Percentiles rank a stretch among this genome's conserved stretches.
Conservation (phyloP, 2,797 vertebrate species). For the Columba guinea region DNA sequence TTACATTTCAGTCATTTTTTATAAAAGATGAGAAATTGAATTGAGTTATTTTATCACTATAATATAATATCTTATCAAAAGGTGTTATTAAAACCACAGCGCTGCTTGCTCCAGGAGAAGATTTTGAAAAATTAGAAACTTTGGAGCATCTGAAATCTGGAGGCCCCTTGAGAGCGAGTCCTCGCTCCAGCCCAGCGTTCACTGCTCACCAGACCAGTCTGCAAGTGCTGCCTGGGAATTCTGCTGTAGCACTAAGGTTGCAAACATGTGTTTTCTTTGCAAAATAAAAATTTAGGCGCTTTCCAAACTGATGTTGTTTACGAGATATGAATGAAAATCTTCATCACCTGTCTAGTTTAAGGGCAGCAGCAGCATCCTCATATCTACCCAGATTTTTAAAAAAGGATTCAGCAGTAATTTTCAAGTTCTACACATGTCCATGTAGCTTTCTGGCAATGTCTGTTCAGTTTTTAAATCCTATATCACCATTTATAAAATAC, state of each 20-base stretch:
- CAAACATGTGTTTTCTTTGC: neutral
- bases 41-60: conserved; percentile 4
- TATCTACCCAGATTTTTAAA: neutral
- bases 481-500: neutral
- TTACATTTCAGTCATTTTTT: conserved; percentile 25
- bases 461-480: neutral
- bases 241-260: neutral
- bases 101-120: neutral
- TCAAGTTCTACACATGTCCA: neutral
- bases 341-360: neutral
- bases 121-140: conserved; percentile 16
- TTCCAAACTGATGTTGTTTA: neutral
- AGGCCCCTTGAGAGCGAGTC: rapidly evolving
- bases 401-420: neutral
- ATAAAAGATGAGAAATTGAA: conserved; percentile 45
- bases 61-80: neutral
- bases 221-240: neutral
- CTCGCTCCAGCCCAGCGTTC: rapidly evolving
- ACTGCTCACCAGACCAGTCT: neutral
- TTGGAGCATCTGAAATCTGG: neutral
- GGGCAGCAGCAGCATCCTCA: neutral
- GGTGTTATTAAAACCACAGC: neutral
- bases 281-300: neutral
- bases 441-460: neutral
- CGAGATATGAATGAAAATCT: neutral